phyloP scores from a whole-genome alignment of 2,888 invertebrate genomes.

The Alloscopus bannaensis region DNA sequence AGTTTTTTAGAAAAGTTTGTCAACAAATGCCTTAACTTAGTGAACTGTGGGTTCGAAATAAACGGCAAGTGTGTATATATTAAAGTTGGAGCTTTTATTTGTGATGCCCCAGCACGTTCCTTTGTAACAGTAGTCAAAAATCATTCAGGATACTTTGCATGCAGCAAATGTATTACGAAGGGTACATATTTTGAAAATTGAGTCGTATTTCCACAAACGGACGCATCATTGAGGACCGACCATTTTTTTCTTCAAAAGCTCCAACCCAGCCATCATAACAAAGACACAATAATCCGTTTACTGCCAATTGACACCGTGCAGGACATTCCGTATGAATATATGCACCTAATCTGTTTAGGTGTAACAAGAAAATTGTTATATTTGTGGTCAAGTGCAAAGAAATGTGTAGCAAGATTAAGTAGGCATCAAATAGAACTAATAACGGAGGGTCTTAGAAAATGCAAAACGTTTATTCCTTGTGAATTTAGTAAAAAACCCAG shows the following conservation, averaged over 20 bases:
- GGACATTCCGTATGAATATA: conserved; percentile 52
- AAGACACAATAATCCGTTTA: not conserved
- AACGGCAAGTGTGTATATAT: not conserved
- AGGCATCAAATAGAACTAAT: too few species aligned
- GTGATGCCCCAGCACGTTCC: conserved; percentile 36
- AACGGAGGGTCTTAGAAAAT: too few species aligned
- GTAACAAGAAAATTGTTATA: conserved; percentile 47
- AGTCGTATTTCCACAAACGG: not conserved
- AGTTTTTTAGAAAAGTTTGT: conserved; percentile 23
- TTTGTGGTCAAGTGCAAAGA: not conserved
- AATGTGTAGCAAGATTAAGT: too few species aligned
- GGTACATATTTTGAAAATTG: conserved; percentile 6
- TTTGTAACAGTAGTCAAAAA: conserved; percentile 16
- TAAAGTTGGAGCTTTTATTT: conserved; percentile 11
- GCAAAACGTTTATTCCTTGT: not conserved
- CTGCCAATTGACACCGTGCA: conserved; percentile 39
- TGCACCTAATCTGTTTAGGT: conserved; percentile 60
- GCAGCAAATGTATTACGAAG: conserved; percentile 19
- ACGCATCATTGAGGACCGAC: not conserved
- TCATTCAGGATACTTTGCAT: conserved; percentile 28
- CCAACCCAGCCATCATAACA: conserved; percentile 9
- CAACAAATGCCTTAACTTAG: not conserved
- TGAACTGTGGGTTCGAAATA: conserved; percentile 4
- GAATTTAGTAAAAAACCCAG: conserved; percentile 59
- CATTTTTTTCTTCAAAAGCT: not conserved